phyloP scores from a whole-genome alignment of 2,113 vertebrate species.

The Podarcis raffonei region DNA sequence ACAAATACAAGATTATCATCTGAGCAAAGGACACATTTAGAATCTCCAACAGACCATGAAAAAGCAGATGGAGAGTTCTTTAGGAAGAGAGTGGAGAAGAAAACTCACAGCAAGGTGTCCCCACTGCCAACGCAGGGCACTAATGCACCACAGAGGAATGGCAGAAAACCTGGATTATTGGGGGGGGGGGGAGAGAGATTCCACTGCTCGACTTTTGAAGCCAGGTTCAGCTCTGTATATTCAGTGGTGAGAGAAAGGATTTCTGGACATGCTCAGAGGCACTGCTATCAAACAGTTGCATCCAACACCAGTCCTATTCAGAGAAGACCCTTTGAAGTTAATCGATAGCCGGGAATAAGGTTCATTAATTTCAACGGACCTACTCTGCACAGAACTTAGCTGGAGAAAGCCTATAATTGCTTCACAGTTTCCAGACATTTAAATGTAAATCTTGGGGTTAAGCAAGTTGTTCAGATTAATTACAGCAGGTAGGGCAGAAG shows the following conservation, averaged over 20 bases:
- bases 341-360: too few species aligned
- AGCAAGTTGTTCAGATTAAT: not conserved
- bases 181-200: too few species aligned
- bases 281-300: too few species aligned
- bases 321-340: too few species aligned
- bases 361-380: too few species aligned
- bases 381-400: too few species aligned
- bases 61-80: not conserved
- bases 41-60: conserved; percentile 21
- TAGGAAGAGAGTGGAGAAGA: not conserved
- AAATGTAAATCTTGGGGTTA: not conserved
- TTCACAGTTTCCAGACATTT: not conserved
- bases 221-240: not conserved
- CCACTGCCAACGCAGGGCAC: not conserved
- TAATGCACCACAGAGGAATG: not conserved
- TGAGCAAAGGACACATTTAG: conserved; percentile 4
- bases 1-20: conserved; percentile 16
- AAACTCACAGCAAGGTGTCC: not conserved
- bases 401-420: too few species aligned
- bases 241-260: not conserved
- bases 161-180: not conserved
- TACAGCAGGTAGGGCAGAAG: not conserved
- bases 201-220: not conserved
- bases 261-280: not conserved
- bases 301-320: too few species aligned